Base-by-base conservation (phyloP, 2,888 invertebrate species). In the Chorisops tibialis region DNA sequence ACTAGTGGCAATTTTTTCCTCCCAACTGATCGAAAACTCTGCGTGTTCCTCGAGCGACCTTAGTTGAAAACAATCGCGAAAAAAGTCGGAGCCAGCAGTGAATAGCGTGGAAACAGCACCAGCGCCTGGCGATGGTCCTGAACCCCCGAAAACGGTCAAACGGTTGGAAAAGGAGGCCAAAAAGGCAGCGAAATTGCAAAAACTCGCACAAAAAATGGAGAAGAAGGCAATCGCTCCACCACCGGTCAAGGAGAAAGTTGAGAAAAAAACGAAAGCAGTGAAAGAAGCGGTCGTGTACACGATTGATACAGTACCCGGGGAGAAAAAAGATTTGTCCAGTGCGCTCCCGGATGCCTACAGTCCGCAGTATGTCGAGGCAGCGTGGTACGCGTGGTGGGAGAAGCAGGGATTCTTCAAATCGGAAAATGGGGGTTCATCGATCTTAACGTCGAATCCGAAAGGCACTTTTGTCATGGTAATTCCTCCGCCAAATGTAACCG, bases 331-430 rank as follows among this genome's bases (percentile, higher is more conserved):
- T 77, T 81, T 88, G 1, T 75, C 79, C 0, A 84, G 86, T 35
- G 75, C 87, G 1, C 85, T 99, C 83, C 99, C 99, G 0, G 93
- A 96, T 80, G 87, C 95, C 0, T 99, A 99, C 79, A 96, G 92
- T 77, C 99, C 99, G 0, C 84, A 86, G 66, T 99, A 90, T 82
- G 98, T 99, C 6, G 99, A 99, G 80, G 94, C 97, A 4, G 93
- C 92, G 4, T 99, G 99, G 99, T 99, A 99, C 74, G 79, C 87
- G 37, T 99, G 99, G 99, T 99, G 99, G 99, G 95, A 97, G 75
- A 91, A 95, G 71, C 82, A 91, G 76, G 96, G 96, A 4, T 98
- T 96, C 80, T 99, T 99, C 76, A 95, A 92, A 75, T 99, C 99
- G 3, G 99, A 99, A 81, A 96, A 92, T 82, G 88, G 88, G 65